Evolutionary conservation across 2,113 vertebrate species (phyloP).

Genomic region (Tragelaphus scriptus): DNA sequence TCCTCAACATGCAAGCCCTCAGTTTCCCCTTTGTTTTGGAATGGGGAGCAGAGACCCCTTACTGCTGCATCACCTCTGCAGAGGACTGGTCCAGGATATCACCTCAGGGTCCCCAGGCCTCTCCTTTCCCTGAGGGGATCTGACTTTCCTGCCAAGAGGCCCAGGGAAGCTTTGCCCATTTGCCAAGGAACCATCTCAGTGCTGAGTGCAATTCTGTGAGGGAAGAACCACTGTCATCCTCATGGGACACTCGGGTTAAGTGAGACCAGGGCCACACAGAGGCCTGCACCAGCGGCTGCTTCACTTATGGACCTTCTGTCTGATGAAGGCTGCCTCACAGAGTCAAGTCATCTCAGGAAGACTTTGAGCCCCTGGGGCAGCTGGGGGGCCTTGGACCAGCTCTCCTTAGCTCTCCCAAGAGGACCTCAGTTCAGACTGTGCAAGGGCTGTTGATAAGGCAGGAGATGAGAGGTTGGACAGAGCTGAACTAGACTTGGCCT

Average conservation of each 20-base stretch:
- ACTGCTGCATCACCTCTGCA: no score
- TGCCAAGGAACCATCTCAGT: no score
- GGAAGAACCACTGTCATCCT: background rate
- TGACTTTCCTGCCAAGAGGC: no score
- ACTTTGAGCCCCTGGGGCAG: background rate
- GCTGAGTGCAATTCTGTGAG: background rate
- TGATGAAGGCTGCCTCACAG: background rate
- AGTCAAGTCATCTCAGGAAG: background rate
- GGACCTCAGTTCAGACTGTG: background rate
- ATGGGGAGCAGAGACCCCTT: no score
- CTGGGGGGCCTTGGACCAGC: background rate
- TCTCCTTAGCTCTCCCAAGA: background rate
- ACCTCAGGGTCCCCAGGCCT: no score
- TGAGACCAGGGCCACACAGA: background rate
- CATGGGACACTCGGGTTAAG: background rate
- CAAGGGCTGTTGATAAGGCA: background rate
- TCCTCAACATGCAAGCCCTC: no score
- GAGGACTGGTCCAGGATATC: no score
- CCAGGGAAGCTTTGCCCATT: no score
- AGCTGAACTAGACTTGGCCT: background rate
- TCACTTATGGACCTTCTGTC: background rate
- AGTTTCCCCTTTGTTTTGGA: no score
- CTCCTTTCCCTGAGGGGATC: no score
- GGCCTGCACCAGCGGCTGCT: background rate
- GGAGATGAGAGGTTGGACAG: background rate